phyloP scores from a whole-genome alignment of 2,797 vertebrate species.

The Lepidocolaptes lacrymiger region DNA sequence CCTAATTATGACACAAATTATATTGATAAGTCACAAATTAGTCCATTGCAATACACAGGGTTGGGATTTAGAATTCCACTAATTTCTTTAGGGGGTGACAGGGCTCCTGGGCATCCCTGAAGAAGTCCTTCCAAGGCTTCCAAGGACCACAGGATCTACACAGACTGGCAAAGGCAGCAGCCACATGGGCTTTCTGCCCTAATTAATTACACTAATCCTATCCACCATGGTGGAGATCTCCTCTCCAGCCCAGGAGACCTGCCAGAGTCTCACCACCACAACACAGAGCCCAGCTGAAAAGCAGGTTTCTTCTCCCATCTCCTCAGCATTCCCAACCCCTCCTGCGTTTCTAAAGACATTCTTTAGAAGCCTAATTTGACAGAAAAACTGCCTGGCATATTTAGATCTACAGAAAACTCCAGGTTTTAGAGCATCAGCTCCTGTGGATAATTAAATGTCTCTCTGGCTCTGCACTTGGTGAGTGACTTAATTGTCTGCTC shows the following conservation, averaged over 20 bases:
- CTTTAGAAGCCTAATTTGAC: slow-evolving; percentile 43
- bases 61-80: neutral
- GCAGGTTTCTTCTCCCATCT: neutral
- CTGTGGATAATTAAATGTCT: slow-evolving; percentile 65
- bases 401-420: slow-evolving; percentile 37
- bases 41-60: neutral
- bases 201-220: neutral
- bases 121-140: neutral
- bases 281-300: neutral
- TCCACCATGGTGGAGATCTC: fast-evolving
- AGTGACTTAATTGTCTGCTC: slow-evolving; percentile 66
- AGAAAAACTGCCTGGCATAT: neutral
- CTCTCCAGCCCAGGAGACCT: neutral
- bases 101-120: neutral
- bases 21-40: neutral
- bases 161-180: fast-evolving
- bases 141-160: neutral
- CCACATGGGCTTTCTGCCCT: neutral
- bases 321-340: neutral
- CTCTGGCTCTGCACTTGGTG: slow-evolving; percentile 37
- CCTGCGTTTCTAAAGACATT: neutral
- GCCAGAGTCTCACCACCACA: neutral
- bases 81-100: neutral
- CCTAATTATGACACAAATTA: neutral
- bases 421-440: slow-evolving; percentile 19